Evolutionary conservation across 2,113 vertebrate genomes (phyloP).

Genomic region (Dermatemys mawii): DNA sequence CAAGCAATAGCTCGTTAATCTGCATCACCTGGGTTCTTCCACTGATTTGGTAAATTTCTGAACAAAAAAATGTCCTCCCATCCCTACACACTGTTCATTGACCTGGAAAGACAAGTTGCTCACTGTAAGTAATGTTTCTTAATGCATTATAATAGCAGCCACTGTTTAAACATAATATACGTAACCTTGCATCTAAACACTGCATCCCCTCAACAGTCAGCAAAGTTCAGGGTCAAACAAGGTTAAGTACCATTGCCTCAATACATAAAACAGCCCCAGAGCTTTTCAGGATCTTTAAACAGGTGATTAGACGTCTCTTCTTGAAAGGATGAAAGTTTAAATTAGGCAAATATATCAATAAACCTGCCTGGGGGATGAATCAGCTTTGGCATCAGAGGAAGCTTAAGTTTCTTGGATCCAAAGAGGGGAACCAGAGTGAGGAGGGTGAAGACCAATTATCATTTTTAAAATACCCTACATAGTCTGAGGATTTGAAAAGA

Average conservation of each 20-base stretch:
- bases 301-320: background rate
- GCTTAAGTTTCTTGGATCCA: background rate
- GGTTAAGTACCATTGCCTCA: background rate
- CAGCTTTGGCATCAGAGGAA: background rate
- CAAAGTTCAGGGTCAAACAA: background rate
- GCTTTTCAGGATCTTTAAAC: background rate
- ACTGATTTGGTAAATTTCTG: rapidly evolving
- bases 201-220: background rate
- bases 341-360: background rate
- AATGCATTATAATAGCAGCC: rapidly evolving
- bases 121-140: background rate
- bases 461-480: too few species aligned
- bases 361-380: background rate
- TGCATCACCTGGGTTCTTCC: background rate
- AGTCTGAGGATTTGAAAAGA: background rate
- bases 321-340: background rate
- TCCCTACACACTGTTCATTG: rapidly evolving
- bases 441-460: background rate
- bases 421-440: background rate
- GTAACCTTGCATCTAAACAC: rapidly evolving
- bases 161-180: rapidly evolving
- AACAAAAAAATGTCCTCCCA: background rate
- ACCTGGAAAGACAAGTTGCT: rapidly evolving
- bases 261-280: background rate
- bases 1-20: background rate